Percentiles rank a stretch among this genome's conserved stretches.
phyloP scores from a whole-genome alignment of 1,140 invertebrate genomes.

The Ditylenchus dipsaci region DNA sequence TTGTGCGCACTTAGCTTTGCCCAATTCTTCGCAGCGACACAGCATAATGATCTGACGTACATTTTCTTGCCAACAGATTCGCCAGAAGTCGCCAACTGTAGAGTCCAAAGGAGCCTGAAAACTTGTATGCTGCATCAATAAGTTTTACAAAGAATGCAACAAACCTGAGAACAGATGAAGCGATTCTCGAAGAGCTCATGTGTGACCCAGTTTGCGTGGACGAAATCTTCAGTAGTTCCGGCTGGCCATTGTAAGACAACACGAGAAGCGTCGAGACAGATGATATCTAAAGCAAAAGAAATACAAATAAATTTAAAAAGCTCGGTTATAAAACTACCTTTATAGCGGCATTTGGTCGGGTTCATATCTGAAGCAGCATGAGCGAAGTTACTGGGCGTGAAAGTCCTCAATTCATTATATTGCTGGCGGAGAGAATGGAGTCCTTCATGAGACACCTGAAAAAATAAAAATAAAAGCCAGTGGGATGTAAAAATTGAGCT shows the following conservation, averaged over 20 bases:
- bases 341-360: slow-evolving; percentile 19
- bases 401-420: neutral
- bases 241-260: slow-evolving; percentile 14
- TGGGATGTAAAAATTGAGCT: too few relatives aligned
- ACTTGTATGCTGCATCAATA: slow-evolving; percentile 64
- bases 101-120: slow-evolving; percentile 73
- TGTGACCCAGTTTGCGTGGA: slow-evolving; percentile 25
- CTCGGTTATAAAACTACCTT: slow-evolving; percentile 13
- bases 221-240: slow-evolving; percentile 10
- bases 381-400: neutral
- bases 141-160: neutral
- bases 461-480: neutral
- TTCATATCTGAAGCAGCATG: slow-evolving; percentile 17
- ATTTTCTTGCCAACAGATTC: slow-evolving; percentile 72
- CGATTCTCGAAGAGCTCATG: slow-evolving; percentile 21
- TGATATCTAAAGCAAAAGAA: slow-evolving; percentile 6
- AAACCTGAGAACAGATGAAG: slow-evolving; percentile 19
- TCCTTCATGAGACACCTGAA: neutral
- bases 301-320: neutral
- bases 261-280: slow-evolving; percentile 19
- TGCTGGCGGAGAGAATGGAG: neutral
- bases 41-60: slow-evolving; percentile 76
- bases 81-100: slow-evolving; percentile 82
- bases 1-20: slow-evolving; percentile 8
- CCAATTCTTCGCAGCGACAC: slow-evolving; percentile 19